Evolutionary conservation across 2,888 invertebrate genomes (phyloP), one percentile per base, ranked within the genome.

Genomic region (Pseudolycoriella hygida): DNA sequence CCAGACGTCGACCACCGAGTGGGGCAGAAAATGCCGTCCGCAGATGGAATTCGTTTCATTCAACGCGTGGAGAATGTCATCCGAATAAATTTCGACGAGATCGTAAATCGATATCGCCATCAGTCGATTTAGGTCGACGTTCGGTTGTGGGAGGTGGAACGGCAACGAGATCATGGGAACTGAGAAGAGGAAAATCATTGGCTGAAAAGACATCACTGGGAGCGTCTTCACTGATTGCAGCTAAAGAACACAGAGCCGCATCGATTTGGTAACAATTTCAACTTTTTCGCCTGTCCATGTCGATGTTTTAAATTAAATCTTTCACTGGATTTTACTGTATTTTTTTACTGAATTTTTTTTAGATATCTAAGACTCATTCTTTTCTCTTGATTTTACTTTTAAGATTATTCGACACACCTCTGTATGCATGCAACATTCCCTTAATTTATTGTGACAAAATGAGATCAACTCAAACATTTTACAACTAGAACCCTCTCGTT

Each of bases 1-100:
- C 34, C 3, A 30, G 14, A 11, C 38, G 20, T 38, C 38, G 19
- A 19, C 44, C 44, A 8, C 37, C 44, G n/a, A 44, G n/a, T 3
- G 44, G 38, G 2, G 14, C 15, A 3, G 20, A 15, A n/a, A 18
- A 19, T n/a, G 44, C 48, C 34, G 47, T 47, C 42, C 45, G 50
- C 34, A 50, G 53, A 43, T 53, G 54, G 51, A 50, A 53, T 49
- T 52, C 52, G 42, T 52, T 53, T 45, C 52, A 52, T 50, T 47
- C 52, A 12, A 50, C 50, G 17, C 50, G 50, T 31, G 50, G 51
- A 19, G 52, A 53, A 52, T 52, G 51, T 40, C 52, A 52, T 48
- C 52, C 52, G 20, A 52, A 52, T 49, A 51, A 51, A 40, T 51
- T 51, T 46, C 47, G 49, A 2, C 49, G 50, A 10, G 48, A 52